phyloP scores from a whole-genome alignment of 1,140 invertebrate species.

The Ostrea edulis region DNA sequence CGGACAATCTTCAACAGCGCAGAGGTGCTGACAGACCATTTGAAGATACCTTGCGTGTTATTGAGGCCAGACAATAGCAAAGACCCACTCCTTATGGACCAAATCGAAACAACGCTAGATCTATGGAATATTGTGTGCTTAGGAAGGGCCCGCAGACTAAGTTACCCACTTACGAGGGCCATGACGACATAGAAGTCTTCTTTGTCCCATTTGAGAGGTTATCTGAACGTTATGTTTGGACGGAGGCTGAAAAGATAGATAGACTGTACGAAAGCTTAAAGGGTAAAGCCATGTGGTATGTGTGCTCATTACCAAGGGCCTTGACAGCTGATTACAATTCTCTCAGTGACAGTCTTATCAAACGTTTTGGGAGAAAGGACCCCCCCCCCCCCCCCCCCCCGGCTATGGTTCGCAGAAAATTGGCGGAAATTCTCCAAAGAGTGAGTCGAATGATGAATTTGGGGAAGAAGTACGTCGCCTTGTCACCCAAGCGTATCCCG shows the following conservation, averaged over 20 bases:
- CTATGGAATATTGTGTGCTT: neutral
- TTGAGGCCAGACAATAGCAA: neutral
- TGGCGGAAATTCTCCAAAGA: neutral
- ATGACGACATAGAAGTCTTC: neutral
- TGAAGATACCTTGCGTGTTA: constrained; percentile 1
- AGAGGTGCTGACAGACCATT: neutral
- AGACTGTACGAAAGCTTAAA: neutral
- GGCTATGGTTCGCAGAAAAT: neutral
- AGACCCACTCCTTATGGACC: no score
- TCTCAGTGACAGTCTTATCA: neutral
- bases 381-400: no score
- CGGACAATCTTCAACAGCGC: neutral
- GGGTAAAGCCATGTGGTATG: constrained; percentile 9
- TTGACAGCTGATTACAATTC: neutral
- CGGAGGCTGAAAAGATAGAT: no score
- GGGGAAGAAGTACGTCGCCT: neutral
- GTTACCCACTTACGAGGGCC: neutral
- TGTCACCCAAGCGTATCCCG: constrained; percentile 13
- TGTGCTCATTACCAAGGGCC: no score
- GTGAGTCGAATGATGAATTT: neutral
- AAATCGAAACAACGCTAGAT: neutral
- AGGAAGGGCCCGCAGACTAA: neutral
- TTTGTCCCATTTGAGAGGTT: constrained; percentile 3
- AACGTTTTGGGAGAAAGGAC: no score
- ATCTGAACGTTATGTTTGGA: neutral